phyloP scores from a whole-genome alignment of 1,140 invertebrate genomes.

The Eupristina koningsbergeri region DNA sequence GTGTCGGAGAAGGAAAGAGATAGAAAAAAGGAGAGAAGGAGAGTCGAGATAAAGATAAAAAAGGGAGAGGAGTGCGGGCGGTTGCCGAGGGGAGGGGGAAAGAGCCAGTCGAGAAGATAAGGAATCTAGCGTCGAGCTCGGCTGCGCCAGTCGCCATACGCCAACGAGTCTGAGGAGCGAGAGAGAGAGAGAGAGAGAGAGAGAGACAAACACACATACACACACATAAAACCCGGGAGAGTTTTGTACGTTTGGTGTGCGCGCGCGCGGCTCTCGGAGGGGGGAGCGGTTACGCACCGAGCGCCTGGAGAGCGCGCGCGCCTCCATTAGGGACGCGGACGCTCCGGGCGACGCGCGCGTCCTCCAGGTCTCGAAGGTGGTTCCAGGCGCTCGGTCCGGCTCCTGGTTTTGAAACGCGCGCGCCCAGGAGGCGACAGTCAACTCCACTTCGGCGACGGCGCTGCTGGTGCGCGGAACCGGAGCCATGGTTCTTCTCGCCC shows the following conservation, averaged over 20 bases:
- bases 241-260: too few relatives aligned
- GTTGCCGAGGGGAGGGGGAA: neutral
- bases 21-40: constrained; percentile 39
- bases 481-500: constrained; percentile 44
- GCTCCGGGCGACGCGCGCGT: constrained; percentile 60
- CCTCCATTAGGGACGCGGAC: constrained; percentile 67
- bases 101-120: constrained; percentile 33
- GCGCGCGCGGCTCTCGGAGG: neutral
- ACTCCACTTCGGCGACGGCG: neutral
- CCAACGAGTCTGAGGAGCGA: neutral
- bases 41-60: constrained; percentile 43
- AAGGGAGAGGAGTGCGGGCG: constrained; percentile 33
- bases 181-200: neutral
- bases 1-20: constrained; percentile 38
- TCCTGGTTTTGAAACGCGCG: constrained; percentile 21
- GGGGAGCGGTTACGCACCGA: constrained; percentile 26
- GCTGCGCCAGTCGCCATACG: constrained; percentile 39
- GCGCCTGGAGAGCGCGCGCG: constrained; percentile 25
- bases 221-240: too few relatives aligned
- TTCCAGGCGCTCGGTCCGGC: neutral
- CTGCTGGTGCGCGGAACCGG: constrained; percentile 4
- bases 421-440: neutral
- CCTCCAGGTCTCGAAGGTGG: constrained; percentile 40
- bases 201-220: neutral
- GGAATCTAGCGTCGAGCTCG: constrained; percentile 18